These are phyloP conservation scores for Zapus hudsonius DNA, from an alignment of 2,113 vertebrate species.

Conservation along the genomic window DNA sequence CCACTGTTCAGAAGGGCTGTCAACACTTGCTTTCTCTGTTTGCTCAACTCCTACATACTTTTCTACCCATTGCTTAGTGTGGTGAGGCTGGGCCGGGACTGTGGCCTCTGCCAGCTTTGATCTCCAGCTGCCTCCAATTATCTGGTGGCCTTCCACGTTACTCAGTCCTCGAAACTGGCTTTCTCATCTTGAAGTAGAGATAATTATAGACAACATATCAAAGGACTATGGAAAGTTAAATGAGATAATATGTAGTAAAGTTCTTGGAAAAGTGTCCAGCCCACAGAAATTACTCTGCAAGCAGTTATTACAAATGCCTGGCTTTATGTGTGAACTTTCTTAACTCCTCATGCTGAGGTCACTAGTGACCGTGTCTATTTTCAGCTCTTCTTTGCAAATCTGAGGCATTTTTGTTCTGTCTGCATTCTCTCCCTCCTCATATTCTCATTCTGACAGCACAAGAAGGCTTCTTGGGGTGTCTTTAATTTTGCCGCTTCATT, in stretches of 20 bases:
- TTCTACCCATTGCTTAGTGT: not conserved
- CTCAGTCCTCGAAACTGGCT: not conserved
- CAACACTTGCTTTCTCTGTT: not conserved
- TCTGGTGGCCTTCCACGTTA: not conserved
- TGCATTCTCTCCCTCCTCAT: not conserved
- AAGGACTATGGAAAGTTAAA: constrained; percentile 31
- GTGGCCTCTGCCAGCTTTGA: not conserved
- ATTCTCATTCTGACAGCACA: not conserved
- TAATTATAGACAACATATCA: constrained; percentile 10
- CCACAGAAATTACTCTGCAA: not conserved
- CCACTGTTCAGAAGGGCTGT: not conserved
- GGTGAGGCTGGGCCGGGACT: not conserved
- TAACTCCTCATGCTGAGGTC: not conserved
- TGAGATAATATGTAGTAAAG: not conserved
- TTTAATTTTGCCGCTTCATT: not conserved
- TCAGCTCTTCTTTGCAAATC: not conserved
- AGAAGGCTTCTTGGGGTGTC: not conserved
- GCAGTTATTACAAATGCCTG: not conserved
- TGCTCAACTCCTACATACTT: not conserved
- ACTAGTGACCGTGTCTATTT: not conserved
- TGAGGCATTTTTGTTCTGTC: no score
- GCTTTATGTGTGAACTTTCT: not conserved
- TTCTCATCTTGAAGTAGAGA: constrained; percentile 30
- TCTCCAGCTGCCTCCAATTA: not conserved
- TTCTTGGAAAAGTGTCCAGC: not conserved